Conservation (phyloP, 2,797 vertebrate species). For the Cuniculus paca region DNA sequence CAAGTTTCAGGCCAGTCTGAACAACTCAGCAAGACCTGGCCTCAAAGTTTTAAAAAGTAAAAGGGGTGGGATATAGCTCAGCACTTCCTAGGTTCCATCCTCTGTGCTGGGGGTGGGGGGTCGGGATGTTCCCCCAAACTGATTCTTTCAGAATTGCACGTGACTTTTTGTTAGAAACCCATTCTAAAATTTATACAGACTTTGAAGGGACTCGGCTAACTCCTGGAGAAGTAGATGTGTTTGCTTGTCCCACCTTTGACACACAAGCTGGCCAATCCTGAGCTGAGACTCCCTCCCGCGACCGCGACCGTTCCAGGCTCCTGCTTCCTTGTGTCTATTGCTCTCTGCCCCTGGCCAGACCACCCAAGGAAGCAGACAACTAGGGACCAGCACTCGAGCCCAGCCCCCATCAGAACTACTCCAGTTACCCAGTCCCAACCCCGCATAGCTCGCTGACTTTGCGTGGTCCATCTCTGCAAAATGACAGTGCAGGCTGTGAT, state of each 20-base stretch:
- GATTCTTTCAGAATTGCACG: neutral
- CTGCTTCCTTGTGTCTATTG: neutral
- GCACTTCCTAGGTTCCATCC: neutral
- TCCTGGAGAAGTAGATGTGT: neutral
- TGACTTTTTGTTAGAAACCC: neutral
- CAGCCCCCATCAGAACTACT: neutral
- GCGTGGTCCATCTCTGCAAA: neutral
- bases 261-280: neutral
- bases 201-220: neutral
- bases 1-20: neutral
- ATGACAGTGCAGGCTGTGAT: neutral
- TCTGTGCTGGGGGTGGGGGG: neutral
- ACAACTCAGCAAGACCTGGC: neutral
- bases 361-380: neutral
- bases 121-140: neutral
- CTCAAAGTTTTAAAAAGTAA: neutral
- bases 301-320: neutral
- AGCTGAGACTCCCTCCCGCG: neutral
- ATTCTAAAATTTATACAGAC: neutral
- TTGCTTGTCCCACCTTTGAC: neutral
- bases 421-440: neutral
- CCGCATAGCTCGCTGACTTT: neutral
- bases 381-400: neutral
- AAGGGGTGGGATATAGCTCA: neutral
- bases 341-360: too few species aligned